These are phyloP conservation scores for Hydractinia symbiolongicarpus DNA, from an alignment of 30 jellyfish, hydroid and myxozoan species.

Conservation along the genomic window DNA sequence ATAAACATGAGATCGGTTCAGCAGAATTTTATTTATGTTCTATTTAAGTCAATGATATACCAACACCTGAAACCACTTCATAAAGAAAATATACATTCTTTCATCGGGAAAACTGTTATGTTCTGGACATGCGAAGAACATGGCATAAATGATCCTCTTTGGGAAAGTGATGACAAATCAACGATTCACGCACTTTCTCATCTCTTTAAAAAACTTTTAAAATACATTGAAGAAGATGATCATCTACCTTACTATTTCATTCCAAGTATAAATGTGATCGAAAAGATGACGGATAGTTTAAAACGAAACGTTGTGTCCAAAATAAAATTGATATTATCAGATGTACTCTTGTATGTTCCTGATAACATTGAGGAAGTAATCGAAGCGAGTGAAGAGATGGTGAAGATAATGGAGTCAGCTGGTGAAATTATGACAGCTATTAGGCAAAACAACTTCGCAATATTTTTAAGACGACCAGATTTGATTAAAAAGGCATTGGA, in stretches of 20 bases:
- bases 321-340: neutral
- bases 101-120: conserved; percentile 19
- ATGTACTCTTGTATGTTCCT: neutral
- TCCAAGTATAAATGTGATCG: conserved; percentile 12
- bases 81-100: conserved; percentile 16
- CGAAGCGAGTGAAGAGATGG: neutral
- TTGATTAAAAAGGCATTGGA: too few relatives aligned
- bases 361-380: neutral
- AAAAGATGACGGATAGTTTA: neutral
- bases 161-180: conserved; percentile 20
- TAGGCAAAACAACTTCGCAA: too few relatives aligned
- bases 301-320: neutral
- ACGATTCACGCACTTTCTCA: neutral
- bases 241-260: conserved; percentile 9
- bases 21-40: conserved; percentile 8
- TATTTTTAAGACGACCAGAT: too few relatives aligned
- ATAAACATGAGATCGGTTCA: neutral
- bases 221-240: neutral
- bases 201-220: neutral
- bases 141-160: conserved; percentile 19
- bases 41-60: conserved; percentile 23
- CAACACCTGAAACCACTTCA: conserved; percentile 21
- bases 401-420: neutral
- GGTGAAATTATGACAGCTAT: neutral
- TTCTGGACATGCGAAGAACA: conserved; percentile 12